Evolutionary conservation across 2,797 vertebrate species (phyloP).

Genomic region (Novumbra hubbsi): DNA sequence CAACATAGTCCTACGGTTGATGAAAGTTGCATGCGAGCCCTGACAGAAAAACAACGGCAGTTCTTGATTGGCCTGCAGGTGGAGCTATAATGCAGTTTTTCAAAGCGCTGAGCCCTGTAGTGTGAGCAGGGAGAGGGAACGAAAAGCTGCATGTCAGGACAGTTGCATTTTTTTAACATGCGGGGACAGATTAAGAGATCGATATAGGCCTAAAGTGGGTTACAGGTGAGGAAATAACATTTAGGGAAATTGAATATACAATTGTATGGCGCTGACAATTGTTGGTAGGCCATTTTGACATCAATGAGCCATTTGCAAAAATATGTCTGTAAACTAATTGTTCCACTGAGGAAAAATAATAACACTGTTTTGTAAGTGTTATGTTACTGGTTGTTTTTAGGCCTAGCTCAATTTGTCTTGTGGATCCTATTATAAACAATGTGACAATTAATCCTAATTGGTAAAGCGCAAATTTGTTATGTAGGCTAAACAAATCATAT

Average conservation of each 20-base stretch:
- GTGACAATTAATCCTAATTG: background rate
- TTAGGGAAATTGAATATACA: background rate
- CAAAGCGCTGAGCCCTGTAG: constrained; percentile 39
- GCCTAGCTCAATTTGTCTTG: background rate
- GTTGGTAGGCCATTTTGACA: background rate
- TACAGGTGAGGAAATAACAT: background rate
- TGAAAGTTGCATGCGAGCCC: background rate
- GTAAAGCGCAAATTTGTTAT: background rate
- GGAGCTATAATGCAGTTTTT: constrained; percentile 80
- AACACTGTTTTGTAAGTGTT: background rate
- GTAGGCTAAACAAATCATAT: background rate
- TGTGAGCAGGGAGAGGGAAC: constrained; percentile 5
- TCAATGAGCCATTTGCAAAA: background rate
- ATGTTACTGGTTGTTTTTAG: background rate
- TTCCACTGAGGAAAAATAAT: background rate
- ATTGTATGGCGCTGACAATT: background rate
- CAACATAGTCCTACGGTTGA: background rate
- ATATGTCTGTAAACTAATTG: background rate
- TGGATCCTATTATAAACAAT: background rate
- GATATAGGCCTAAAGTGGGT: background rate
- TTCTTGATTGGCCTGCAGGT: constrained; percentile 70
- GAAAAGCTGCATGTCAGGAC: background rate
- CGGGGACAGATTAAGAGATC: background rate
- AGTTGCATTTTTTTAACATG: background rate
- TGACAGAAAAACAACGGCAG: constrained; percentile 18